Conservation (phyloP, 2,113 vertebrate species). For the Scartelaos histophorus region DNA sequence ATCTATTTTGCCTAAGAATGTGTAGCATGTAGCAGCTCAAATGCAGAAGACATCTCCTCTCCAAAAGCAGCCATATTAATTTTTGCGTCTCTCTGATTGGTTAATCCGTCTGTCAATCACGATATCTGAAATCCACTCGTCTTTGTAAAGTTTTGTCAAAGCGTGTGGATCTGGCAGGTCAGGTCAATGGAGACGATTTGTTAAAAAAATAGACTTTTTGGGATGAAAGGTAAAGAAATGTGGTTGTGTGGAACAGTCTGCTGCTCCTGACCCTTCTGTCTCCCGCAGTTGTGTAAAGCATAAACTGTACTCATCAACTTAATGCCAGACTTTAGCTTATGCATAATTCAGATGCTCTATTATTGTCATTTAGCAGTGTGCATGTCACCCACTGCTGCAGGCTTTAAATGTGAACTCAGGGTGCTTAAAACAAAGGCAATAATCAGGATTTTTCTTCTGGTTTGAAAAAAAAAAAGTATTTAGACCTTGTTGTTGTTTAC, state of each 20-base stretch:
- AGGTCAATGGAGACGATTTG: too few species aligned
- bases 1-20: too few species aligned
- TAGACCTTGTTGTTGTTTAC: neutral
- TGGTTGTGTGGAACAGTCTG: neutral
- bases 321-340: constrained; percentile 11
- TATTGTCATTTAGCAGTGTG: constrained; percentile 9
- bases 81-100: too few species aligned
- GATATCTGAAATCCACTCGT: too few species aligned
- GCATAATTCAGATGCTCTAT: constrained; percentile 20
- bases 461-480: neutral
- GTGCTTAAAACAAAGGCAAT: neutral
- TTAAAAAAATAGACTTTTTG: neutral
- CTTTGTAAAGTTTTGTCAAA: too few species aligned
- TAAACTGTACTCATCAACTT: constrained; percentile 13
- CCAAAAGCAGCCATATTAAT: too few species aligned
- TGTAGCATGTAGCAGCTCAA: too few species aligned
- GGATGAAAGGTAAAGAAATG: neutral
- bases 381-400: neutral
- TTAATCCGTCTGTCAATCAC: too few species aligned
- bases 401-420: neutral
- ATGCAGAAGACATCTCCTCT: too few species aligned
- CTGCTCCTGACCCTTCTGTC: neutral
- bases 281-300: constrained; percentile 10
- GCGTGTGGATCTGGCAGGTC: too few species aligned
- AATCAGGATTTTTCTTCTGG: neutral